Conservation (phyloP, 2,797 vertebrate genomes). For the Cercopithecus hamlyni region DNA sequence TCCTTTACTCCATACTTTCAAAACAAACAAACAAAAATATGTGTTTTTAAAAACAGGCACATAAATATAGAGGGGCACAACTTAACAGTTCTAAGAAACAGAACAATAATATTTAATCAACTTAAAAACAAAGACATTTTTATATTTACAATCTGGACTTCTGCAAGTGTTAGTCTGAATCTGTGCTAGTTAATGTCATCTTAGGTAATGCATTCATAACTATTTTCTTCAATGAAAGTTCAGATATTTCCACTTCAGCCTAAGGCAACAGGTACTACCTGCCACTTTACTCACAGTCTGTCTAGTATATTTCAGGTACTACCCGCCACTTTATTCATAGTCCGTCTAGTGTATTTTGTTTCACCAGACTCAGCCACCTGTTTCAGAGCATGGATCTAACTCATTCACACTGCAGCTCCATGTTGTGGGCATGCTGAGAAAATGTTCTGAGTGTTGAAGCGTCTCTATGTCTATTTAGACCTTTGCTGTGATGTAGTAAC, state of each 20-base stretch:
- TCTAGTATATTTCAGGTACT: not conserved
- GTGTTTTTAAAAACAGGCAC: not conserved
- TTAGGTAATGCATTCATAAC: not conserved
- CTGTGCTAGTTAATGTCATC: not conserved
- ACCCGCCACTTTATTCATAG: too few relatives aligned
- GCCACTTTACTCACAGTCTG: too few relatives aligned
- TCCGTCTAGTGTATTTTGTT: not conserved
- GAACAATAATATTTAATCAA: not conserved
- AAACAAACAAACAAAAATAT: not conserved
- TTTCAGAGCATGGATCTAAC: not conserved
- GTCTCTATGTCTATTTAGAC: fast-evolving
- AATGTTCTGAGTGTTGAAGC: not conserved
- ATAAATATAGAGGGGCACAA: not conserved
- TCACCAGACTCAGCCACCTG: not conserved
- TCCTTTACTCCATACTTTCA: not conserved
- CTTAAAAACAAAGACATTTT: not conserved
- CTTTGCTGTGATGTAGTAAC: fast-evolving
- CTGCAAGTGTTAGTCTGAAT: not conserved
- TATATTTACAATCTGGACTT: not conserved
- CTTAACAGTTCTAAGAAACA: not conserved
- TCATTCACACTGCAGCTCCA: slow-evolving; percentile 79
- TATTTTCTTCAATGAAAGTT: not conserved
- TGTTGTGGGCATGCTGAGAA: slow-evolving; percentile 73
- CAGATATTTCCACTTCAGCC: not conserved
- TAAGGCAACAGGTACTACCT: not conserved